phyloP scores from a whole-genome alignment of 1,140 invertebrate genomes.

The Diorhabda carinulata region DNA sequence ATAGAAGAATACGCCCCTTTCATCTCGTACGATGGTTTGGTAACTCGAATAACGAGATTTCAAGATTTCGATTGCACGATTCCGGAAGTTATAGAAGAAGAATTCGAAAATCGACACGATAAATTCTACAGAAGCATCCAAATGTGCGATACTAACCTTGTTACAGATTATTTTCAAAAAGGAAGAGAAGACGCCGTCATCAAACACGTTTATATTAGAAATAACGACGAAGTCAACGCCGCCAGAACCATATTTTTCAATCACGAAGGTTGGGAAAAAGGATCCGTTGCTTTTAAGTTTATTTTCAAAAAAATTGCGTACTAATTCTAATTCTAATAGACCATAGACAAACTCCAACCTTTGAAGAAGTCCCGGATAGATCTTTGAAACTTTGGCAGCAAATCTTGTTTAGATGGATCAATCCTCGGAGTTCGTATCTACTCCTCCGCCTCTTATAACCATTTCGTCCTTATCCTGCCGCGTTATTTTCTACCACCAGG shows the following conservation, averaged over 20 bases:
- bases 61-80: constrained; percentile 63
- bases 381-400: too few species aligned
- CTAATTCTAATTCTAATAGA: too few species aligned
- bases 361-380: too few species aligned
- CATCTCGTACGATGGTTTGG: constrained; percentile 64
- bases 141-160: constrained; percentile 54
- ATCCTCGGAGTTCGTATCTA: too few species aligned
- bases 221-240: constrained; percentile 52
- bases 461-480: too few species aligned
- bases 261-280: constrained; percentile 47
- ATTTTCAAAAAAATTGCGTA: too few species aligned
- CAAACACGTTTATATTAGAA: constrained; percentile 57
- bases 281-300: too few species aligned
- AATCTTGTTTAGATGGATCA: too few species aligned
- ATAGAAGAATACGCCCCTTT: constrained; percentile 77
- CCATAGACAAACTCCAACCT: too few species aligned
- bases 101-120: constrained; percentile 68
- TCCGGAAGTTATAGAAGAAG: constrained; percentile 58
- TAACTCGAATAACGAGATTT: constrained; percentile 65
- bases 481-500: too few species aligned
- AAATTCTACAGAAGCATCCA: constrained; percentile 58
- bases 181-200: constrained; percentile 67
- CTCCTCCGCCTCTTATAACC: too few species aligned
- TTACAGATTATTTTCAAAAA: constrained; percentile 63
- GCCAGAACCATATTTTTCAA: constrained; percentile 68